Evolutionary conservation across 2,797 vertebrate genomes (phyloP), one percentile per base, ranked within the genome.

Genomic region (Epinephelus coioides): DNA sequence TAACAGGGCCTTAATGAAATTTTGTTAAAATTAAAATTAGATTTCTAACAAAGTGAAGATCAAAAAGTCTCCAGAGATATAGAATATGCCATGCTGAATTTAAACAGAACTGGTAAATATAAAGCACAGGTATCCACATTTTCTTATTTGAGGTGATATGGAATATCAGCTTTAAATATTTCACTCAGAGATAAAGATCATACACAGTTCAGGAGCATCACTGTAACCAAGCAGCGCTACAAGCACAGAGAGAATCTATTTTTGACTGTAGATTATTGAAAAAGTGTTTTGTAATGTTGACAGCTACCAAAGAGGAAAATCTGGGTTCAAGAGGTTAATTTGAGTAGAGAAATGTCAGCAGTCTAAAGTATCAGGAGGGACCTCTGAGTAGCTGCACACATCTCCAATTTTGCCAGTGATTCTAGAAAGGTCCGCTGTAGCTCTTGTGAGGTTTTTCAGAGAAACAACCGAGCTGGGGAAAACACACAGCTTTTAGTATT

Each of bases 281-380:
- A 54, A 81, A 63, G 43, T 3, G 3, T 46, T 53, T 65, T 51
- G 44, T 59, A 30, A 56, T 57, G 30, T 55, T 27, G 51, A 21
- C 1, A n/a, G 8, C 14, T 50, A 46, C 38, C 56, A 43, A 23
- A 72, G 38, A 47, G 25, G 7, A 59, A 55, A 51, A 56, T 67
- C 8, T 75, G 3, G 17, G 60, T 77, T 76, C 49, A 71, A 62
- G 17, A 72, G 50, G 44, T 79, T 76, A 74, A 83, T 81, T 30
- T 10, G 3, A 74, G 23, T 46, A 19, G 47, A 60, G 53, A 77
- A 73, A 54, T 69, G 49, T 47, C 76, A 53, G 27, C 38, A 15
- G 46, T 73, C 17, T 69, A 49, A 69, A 73, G 57, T 56, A 63
- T 73, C 62, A 62, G 46, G 27, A 73, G 18, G 63, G 64, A 78